phyloP scores from a whole-genome alignment of 2,797 vertebrate genomes.

The Aldrovandia affinis region DNA sequence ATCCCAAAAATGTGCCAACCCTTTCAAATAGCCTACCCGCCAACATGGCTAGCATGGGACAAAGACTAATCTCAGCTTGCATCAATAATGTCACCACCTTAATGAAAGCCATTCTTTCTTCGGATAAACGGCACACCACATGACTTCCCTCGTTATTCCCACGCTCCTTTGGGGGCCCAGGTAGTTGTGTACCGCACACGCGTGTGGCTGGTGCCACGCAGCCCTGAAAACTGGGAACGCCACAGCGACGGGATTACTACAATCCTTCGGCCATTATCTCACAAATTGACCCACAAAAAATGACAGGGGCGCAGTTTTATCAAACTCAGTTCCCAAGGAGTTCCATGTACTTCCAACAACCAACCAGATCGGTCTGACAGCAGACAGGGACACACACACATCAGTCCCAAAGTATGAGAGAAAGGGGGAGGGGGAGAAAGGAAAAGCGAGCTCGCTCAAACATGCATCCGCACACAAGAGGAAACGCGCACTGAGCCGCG shows the following conservation, averaged over 20 bases:
- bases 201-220: background rate
- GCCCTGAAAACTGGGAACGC: background rate
- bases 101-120: background rate
- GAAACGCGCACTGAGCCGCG: background rate
- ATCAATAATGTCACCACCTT: background rate
- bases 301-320: background rate
- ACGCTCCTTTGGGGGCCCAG: background rate
- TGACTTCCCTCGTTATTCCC: background rate
- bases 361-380: background rate
- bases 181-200: background rate
- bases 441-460: background rate
- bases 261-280: background rate
- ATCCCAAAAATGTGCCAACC: slow-evolving; percentile 21
- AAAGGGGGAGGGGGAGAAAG: too few relatives aligned
- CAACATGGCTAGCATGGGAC: background rate
- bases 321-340: background rate
- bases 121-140: background rate
- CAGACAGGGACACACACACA: background rate
- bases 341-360: background rate
- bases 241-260: background rate
- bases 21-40: background rate
- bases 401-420: background rate
- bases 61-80: background rate
- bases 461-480: too few relatives aligned
- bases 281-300: too few relatives aligned